phyloP scores from a whole-genome alignment of 2,113 vertebrate genomes.

The Nesoenas mayeri region DNA sequence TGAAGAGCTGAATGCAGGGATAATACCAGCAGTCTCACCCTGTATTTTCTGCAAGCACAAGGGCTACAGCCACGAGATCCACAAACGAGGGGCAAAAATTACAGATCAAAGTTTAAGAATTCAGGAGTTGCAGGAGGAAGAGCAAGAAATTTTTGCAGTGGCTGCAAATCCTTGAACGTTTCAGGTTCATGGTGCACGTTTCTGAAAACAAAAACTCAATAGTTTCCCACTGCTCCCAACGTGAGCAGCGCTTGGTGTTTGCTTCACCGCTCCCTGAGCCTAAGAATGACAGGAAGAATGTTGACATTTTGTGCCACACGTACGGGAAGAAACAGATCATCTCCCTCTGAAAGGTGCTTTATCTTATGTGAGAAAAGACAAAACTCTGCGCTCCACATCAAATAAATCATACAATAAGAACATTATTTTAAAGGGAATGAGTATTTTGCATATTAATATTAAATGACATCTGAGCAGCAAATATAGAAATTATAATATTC shows the following conservation, averaged over 20 bases:
- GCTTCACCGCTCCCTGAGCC: conserved; percentile 35
- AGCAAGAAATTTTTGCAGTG: neutral
- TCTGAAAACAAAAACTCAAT: conserved; percentile 30
- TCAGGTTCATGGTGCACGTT: neutral
- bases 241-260: conserved; percentile 25
- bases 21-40: neutral
- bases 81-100: conserved; percentile 6
- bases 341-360: conserved; percentile 56
- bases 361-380: conserved; percentile 62
- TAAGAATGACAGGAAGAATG: conserved; percentile 57
- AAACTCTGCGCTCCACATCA: conserved; percentile 51
- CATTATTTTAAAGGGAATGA: conserved; percentile 61
- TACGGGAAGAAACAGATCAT: conserved; percentile 27
- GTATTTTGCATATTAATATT: conserved; percentile 68
- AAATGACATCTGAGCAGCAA: conserved; percentile 32
- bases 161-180: neutral
- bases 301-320: conserved; percentile 61
- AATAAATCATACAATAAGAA: conserved; percentile 67
- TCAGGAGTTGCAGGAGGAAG: neutral
- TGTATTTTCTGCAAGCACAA: neutral
- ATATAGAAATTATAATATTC: conserved; percentile 55
- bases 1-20: neutral
- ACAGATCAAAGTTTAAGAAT: conserved; percentile 3
- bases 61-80: neutral
- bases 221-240: conserved; percentile 19